phyloP scores from a whole-genome alignment of 64 coral and sea anemone genomes.

The Actinia tenebrosa region DNA sequence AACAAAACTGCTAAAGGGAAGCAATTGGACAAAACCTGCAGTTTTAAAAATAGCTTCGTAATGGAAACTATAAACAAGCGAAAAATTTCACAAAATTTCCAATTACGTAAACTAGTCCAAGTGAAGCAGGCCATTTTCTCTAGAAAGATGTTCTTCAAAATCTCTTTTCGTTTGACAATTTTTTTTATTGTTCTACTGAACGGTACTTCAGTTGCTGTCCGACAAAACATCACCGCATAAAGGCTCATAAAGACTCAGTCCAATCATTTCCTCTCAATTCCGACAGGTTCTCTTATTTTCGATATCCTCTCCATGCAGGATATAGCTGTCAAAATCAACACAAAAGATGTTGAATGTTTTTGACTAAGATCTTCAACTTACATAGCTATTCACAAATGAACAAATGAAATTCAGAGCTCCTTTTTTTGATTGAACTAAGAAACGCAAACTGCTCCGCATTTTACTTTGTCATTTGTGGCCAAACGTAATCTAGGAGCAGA shows the following conservation, averaged over 20 bases:
- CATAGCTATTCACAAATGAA: conserved; percentile 26
- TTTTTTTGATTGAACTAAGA: neutral
- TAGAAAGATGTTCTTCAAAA: neutral
- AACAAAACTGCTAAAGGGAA: neutral
- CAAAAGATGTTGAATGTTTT: conserved; percentile 5
- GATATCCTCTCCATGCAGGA: conserved; percentile 21
- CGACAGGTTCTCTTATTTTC: conserved; percentile 14
- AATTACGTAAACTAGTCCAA: neutral
- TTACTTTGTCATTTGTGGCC: neutral
- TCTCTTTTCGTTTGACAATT: neutral
- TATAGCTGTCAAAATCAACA: conserved; percentile 9
- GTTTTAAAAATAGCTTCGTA: neutral
- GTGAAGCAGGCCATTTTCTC: neutral
- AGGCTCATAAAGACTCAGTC: conserved; percentile 14
- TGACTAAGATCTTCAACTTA: conserved; percentile 25
- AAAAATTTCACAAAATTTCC: neutral
- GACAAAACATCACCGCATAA: neutral
- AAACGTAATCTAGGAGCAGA: neutral
- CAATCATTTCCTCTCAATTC: conserved; percentile 7
- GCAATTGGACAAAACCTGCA: neutral
- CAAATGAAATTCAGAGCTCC: neutral
- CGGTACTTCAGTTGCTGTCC: neutral
- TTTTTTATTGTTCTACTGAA: neutral
- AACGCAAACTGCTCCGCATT: neutral
- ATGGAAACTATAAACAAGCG: neutral